phyloP scores from a whole-genome alignment of 2,113 vertebrate species.

The Microcebus jonahi region DNA sequence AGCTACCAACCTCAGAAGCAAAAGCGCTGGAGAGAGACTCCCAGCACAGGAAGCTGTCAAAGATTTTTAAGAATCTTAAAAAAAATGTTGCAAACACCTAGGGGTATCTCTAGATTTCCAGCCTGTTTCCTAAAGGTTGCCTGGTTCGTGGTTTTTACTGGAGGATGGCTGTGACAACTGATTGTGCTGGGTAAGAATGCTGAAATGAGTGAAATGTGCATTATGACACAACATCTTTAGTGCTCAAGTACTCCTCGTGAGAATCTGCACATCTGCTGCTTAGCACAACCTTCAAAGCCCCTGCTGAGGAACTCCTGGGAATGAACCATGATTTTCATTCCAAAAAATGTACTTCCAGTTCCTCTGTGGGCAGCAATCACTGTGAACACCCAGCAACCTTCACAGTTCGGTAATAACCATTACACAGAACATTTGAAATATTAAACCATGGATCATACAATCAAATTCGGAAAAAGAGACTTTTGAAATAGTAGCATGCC shows the following conservation, averaged over 20 bases:
- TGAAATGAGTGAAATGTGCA: neutral
- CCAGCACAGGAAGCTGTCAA: conserved; percentile 55
- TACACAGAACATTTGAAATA: neutral
- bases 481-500: neutral
- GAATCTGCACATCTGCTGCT: neutral
- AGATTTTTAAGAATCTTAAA: neutral
- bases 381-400: neutral
- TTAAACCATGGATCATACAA: neutral
- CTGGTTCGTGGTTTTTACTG: neutral
- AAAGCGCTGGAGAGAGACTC: neutral
- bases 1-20: conserved; percentile 33
- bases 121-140: neutral
- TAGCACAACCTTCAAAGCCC: neutral
- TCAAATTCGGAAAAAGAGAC: neutral
- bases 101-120: conserved; percentile 16
- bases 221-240: neutral
- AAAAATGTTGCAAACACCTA: conserved; percentile 5
- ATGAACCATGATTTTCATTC: neutral
- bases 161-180: neutral
- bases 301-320: neutral
- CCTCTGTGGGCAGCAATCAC: neutral
- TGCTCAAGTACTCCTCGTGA: neutral
- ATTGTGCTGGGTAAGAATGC: neutral
- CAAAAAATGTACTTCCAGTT: neutral
- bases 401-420: neutral